Evolutionary conservation across 1,140 invertebrate species (phyloP), one percentile per base, ranked within the genome.

Genomic region (Papilio aristodemus): DNA sequence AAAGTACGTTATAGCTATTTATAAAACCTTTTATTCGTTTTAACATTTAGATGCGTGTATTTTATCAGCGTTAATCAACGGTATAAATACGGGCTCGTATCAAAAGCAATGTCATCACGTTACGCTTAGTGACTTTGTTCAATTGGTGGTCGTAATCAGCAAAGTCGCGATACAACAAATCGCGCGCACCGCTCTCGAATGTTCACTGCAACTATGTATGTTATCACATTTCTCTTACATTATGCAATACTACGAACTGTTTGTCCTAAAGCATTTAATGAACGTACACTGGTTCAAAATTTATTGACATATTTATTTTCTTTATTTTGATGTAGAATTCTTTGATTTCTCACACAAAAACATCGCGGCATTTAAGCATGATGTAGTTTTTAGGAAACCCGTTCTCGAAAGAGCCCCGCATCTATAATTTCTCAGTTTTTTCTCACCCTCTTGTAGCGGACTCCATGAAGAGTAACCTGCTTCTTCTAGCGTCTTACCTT

Each of bases 371-470:
- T 60, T 46, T 5, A 82, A 73, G 58, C 85, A 87, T 43, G 50
- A 62, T 0, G 80, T 76, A 10, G 78, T 71, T 71, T 77, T 58
- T 22, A 85, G 76, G 38, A 80, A 84, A 41, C 84, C 84, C 43
- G 79, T 78, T 59, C 83, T 79, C n/a, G 83, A 81, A 27, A 86
- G 79, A 13, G 81, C 81, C 0, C 84, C 84, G 32, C 84, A 86
- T 13, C 78, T 79, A 78, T 14, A 11, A n/a, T 46, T 77, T 74
- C 22, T 64, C 32, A n/a, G 68, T 46, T 63, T 72, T 39, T 46
- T 67, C 4, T 66, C n/a, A 27, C 71, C 54, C 63, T 84, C 79
- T 36, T 80, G 75, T 25, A 76, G 41, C 9, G 81, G 80, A 67
- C 69, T 78, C 81, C 80, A 84, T 9, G 76, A 79, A 11, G 83